Evolutionary conservation across 2,888 invertebrate genomes (phyloP).

Genomic region (Xanthorhoe designata): DNA sequence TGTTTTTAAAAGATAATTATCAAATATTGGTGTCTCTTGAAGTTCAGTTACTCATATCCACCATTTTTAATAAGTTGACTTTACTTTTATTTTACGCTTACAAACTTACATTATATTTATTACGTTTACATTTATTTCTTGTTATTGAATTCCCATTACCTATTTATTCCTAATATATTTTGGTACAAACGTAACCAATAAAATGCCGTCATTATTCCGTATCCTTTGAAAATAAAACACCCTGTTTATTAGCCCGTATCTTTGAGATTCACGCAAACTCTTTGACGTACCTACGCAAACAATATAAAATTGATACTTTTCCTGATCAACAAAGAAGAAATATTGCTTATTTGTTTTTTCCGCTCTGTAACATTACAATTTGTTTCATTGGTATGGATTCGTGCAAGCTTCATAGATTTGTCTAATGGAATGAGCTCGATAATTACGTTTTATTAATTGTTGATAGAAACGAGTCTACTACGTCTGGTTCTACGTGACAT

Average conservation of each 20-base stretch:
- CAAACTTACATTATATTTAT: too few species aligned
- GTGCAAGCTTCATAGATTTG: not conserved
- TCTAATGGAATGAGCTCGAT: too few species aligned
- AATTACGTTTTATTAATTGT: too few species aligned
- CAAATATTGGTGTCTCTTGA: too few species aligned
- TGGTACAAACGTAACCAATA: slow-evolving; percentile 6
- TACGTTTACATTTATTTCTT: too few species aligned
- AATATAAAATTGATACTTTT: slow-evolving; percentile 29
- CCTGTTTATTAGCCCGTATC: slow-evolving; percentile 20
- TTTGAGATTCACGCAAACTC: slow-evolving; percentile 14
- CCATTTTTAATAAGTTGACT: too few species aligned
- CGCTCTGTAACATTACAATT: slow-evolving; percentile 20
- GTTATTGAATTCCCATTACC: not conserved
- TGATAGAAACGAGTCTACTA: too few species aligned
- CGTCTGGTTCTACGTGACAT: too few species aligned
- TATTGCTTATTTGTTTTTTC: slow-evolving; percentile 38
- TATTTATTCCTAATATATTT: not conserved
- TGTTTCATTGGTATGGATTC: slow-evolving; percentile 13
- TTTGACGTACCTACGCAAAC: slow-evolving; percentile 15
- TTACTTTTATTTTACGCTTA: too few species aligned
- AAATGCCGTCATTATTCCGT: slow-evolving; percentile 6
- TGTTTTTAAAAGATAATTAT: too few species aligned
- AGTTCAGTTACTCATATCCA: too few species aligned
- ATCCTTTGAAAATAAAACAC: slow-evolving; percentile 17
- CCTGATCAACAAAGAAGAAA: slow-evolving; percentile 28